Conservation (phyloP, 2,888 invertebrate species). For the Coenonympha arcania region DNA sequence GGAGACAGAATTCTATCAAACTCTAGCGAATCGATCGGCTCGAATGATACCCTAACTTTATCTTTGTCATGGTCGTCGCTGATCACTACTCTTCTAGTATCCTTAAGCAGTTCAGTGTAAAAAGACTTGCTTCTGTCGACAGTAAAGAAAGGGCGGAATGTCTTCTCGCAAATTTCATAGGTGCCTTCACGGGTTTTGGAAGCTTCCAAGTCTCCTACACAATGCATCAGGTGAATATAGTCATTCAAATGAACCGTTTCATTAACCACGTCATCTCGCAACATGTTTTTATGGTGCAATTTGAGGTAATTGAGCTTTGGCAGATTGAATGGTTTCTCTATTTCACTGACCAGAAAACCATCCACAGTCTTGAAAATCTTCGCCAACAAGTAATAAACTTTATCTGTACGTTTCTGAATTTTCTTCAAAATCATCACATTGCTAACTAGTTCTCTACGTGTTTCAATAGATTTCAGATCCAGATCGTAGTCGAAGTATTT, state of each 20-base stretch:
- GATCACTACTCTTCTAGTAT: constrained; percentile 29
- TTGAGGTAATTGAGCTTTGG: constrained; percentile 38
- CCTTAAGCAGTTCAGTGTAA: constrained; percentile 31
- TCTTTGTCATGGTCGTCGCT: constrained; percentile 24
- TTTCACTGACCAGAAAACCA: constrained; percentile 37
- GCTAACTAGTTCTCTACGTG: constrained; percentile 34
- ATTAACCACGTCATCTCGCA: constrained; percentile 27
- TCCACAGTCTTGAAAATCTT: constrained; percentile 36
- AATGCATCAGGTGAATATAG: constrained; percentile 33
- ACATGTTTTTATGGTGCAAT: constrained; percentile 33
- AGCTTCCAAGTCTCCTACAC: constrained; percentile 10
- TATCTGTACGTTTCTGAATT: constrained; percentile 30
- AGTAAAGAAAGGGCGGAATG: constrained; percentile 34
- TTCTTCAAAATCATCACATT: constrained; percentile 35
- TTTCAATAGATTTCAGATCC: constrained; percentile 31
- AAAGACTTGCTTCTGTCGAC: constrained; percentile 33
- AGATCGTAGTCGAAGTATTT: constrained; percentile 32
- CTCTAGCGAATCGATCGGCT: constrained; percentile 28
- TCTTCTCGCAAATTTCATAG: constrained; percentile 31
- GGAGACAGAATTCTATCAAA: constrained; percentile 29
- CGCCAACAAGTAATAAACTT: constrained; percentile 32
- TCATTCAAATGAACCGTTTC: constrained; percentile 35
- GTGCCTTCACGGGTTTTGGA: constrained; percentile 1
- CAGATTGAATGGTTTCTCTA: constrained; percentile 33
- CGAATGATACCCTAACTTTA: constrained; percentile 26